These are phyloP conservation scores for Spheniscus mendiculus DNA, from an alignment of 2,113 vertebrate genomes.

Conservation along the genomic window DNA sequence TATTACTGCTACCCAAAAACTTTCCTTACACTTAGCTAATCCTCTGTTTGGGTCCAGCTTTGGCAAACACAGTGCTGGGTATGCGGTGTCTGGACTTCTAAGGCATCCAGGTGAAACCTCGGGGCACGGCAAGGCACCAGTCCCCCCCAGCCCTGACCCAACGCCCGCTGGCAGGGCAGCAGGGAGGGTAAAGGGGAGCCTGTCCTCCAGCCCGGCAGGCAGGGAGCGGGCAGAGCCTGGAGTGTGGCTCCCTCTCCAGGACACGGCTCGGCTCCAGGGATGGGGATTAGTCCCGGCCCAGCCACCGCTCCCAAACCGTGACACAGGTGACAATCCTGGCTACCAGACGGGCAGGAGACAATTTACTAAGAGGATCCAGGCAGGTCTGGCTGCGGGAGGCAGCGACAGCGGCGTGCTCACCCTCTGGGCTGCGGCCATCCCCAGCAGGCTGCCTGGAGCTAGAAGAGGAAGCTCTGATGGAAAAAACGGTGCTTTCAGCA, in stretches of 20 bases:
- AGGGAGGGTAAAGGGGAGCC: not conserved
- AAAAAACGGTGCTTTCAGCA: fast-evolving
- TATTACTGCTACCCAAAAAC: not conserved
- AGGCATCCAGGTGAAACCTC: not conserved
- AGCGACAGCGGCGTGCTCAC: no score
- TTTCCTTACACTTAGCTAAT: no score
- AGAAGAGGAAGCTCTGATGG: not conserved
- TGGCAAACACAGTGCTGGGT: not conserved
- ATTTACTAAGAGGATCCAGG: not conserved
- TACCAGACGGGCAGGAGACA: not conserved
- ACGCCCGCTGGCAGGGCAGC: not conserved
- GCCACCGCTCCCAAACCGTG: not conserved
- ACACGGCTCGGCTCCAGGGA: not conserved
- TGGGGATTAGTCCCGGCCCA: fast-evolving
- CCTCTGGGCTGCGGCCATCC: not conserved
- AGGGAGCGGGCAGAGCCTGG: not conserved
- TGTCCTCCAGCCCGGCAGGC: not conserved
- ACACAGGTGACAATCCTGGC: not conserved
- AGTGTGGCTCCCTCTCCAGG: constrained; percentile 51
- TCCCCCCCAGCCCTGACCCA: not conserved
- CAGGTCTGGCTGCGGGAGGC: not conserved
- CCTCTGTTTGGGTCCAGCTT: no score
- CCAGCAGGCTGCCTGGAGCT: not conserved
- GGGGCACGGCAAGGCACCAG: not conserved
- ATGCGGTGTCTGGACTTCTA: fast-evolving